phyloP scores from a whole-genome alignment of 2,888 invertebrate genomes.

The Melanargia galathea region DNA sequence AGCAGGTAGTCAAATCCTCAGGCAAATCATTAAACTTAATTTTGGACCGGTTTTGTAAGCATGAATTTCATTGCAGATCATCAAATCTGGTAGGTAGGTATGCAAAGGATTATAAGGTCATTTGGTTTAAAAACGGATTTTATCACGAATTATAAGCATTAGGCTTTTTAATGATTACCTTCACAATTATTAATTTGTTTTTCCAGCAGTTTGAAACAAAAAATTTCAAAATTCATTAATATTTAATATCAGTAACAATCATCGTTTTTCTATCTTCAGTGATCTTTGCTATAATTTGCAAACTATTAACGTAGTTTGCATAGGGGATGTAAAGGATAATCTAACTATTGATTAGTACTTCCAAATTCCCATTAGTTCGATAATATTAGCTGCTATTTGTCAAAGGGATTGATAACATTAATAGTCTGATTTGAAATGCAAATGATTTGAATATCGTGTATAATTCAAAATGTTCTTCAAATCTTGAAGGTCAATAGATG shows the following conservation, averaged over 20 bases:
- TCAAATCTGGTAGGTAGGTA: conserved; percentile 1
- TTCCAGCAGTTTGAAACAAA: not conserved
- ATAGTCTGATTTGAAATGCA: conserved; percentile 16
- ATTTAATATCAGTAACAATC: not conserved
- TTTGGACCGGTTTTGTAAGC: not conserved
- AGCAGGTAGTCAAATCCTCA: conserved; percentile 10
- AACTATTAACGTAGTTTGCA: not conserved
- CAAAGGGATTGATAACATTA: conserved; percentile 17
- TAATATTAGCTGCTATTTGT: conserved; percentile 21
- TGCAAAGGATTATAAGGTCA: conserved; percentile 2
- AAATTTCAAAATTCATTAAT: not conserved
- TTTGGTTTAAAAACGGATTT: conserved; percentile 8
- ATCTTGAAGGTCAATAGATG: not conserved
- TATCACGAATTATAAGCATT: not conserved
- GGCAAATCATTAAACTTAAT: not conserved
- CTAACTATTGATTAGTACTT: conserved; percentile 15
- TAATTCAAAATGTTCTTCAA: not conserved
- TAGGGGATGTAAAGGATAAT: not conserved
- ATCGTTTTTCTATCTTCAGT: not conserved
- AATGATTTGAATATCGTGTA: conserved; percentile 9
- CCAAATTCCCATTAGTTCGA: conserved; percentile 22
- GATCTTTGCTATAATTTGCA: not conserved
- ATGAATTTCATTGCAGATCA: conserved; percentile 5
- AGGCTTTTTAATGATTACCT: not conserved
- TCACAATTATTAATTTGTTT: not conserved